These are phyloP conservation scores for Kryphioiulus occultus DNA, from an alignment of 2,888 invertebrate species.

Conservation along the genomic window DNA sequence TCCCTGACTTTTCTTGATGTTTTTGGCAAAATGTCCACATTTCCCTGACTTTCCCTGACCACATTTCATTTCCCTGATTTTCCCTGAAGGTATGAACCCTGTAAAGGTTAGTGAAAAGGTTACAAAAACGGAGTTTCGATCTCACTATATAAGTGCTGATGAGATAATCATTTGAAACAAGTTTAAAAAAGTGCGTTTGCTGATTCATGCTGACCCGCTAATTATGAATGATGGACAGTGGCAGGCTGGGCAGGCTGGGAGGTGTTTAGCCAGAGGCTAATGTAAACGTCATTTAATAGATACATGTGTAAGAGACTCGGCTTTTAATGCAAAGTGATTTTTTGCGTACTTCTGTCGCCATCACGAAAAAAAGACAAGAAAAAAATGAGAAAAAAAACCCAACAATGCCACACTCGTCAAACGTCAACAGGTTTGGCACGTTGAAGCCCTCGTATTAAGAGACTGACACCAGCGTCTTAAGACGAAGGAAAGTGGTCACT, in stretches of 20 bases:
- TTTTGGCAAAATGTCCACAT: no score
- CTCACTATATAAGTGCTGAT: background rate
- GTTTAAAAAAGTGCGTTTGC: conserved; percentile 7
- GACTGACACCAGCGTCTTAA: background rate
- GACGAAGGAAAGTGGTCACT: no score
- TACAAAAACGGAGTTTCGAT: background rate
- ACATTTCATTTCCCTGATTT: no score
- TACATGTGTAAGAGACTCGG: background rate
- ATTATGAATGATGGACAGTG: conserved; percentile 15
- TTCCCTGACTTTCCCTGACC: no score
- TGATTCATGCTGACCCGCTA: conserved; percentile 23
- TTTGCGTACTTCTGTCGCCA: background rate
- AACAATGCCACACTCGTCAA: background rate
- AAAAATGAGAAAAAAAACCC: background rate
- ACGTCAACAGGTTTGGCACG: conserved; percentile 23
- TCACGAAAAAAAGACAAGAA: background rate
- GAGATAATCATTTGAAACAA: conserved; percentile 23
- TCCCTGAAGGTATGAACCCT: no score
- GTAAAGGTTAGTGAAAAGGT: background rate
- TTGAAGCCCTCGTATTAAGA: background rate
- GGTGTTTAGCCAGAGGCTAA: conserved; percentile 23
- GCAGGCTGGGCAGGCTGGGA: conserved; percentile 23
- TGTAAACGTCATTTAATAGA: conserved; percentile 9
- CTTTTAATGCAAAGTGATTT: conserved; percentile 15
- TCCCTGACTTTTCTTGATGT: no score